Evolutionary conservation across 2,888 invertebrate genomes (phyloP), one percentile per base, ranked within the genome.

Genomic region (Epistrophe eligans): DNA sequence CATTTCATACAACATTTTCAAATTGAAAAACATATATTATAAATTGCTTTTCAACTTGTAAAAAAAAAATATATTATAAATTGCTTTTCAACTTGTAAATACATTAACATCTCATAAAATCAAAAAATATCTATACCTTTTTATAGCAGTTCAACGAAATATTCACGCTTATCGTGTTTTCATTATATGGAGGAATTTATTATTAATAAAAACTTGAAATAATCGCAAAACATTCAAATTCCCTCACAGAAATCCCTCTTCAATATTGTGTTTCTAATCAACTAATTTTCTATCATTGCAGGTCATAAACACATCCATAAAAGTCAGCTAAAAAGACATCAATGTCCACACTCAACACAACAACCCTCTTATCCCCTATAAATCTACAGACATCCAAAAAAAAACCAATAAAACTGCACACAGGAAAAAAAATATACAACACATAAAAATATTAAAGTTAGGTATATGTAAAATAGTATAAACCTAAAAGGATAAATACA

Each of bases 271-370:
- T 62, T 8, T 52, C 87, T 87, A 87, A 83, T 87, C 83, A 87
- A 76, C 79, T 83, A 79, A 82, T 87, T 87, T 67, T 87, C 83
- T 87, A 77, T 83, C 87, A 83, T 87, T 87, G 66, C 83, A 87
- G 87, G 72, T 87, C 87, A 87, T 87, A 87, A 87, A 87, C 83
- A 83, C 57, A 83, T 50, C 76, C 71, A 79, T 87, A 79, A 87
- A 87, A 83, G 83, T 87, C 87, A 85, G 64, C 83, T 64, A 52
- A 71, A 43, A 66, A 76, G 71, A 79, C 76, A 76, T 79, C 83
- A 72, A 72, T 60, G 74, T 79, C 76, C 77, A 76, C 79, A 76
- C 40, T 40, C 58, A 48, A 50, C 73, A 72, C 70, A 52, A 67
- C 82, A 58, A 19, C 72, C 64, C 64, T 64, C 40, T 40, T 50